phyloP scores from a whole-genome alignment of 2,888 invertebrate species.

The Caenorhabditis panamensis region DNA sequence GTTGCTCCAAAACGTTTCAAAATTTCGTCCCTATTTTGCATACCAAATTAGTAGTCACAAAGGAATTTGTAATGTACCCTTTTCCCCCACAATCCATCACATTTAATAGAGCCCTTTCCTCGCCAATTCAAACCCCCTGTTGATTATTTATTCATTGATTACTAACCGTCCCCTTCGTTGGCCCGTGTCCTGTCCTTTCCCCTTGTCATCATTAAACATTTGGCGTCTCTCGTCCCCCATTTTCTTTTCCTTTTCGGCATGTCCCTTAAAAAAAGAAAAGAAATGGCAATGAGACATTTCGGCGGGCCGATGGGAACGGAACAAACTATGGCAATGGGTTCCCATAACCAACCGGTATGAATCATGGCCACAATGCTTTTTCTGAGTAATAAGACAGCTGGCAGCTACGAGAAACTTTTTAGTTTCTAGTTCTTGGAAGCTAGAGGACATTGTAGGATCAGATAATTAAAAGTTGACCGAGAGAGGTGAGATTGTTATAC shows the following conservation, averaged over 20 bases:
- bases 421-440: no score
- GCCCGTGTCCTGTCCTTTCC: no score
- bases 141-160: slow-evolving; percentile 18
- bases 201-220: background rate
- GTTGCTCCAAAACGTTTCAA: background rate
- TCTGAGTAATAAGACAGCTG: no score
- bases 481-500: no score
- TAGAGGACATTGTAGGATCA: no score
- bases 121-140: background rate
- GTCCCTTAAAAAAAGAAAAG: no score
- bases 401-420: no score
- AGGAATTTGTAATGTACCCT: background rate
- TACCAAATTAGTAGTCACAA: background rate
- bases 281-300: slow-evolving; percentile 18
- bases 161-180: no score
- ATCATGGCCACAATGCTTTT: background rate
- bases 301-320: background rate
- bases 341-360: slow-evolving; percentile 13
- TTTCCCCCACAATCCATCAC: background rate
- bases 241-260: background rate
- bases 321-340: no score
- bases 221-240: background rate
- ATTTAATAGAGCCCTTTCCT: background rate
- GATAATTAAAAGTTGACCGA: no score
- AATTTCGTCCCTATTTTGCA: no score